Percentiles rank a stretch among this genome's conserved stretches.
Conservation (phyloP, 2,113 vertebrate species). For the Chrysochloris asiatica region DNA sequence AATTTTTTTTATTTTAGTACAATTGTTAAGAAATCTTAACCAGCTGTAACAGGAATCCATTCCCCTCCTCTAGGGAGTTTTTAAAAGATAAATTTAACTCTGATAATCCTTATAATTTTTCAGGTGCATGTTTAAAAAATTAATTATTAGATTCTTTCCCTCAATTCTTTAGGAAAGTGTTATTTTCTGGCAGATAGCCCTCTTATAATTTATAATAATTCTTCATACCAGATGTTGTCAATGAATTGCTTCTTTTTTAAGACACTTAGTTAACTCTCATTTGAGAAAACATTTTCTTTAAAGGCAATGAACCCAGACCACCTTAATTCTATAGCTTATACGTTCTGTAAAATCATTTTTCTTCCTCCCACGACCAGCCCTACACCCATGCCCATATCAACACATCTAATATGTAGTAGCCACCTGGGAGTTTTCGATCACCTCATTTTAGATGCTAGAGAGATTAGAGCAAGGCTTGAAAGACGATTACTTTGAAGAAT, state of each 20-base stretch:
- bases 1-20: too few species aligned
- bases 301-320: conserved; percentile 46
- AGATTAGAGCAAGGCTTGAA: conserved; percentile 48
- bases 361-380: not conserved
- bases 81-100: conserved; percentile 57
- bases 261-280: conserved; percentile 35
- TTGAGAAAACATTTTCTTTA: conserved; percentile 59
- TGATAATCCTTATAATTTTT: conserved; percentile 44
- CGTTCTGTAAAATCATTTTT: conserved; percentile 35
- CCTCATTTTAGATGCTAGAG: conserved; percentile 53
- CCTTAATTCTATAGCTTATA: conserved; percentile 59
- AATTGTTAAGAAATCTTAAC: conserved; percentile 44
- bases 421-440: conserved; percentile 59
- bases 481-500: conserved; percentile 65
- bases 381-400: conserved; percentile 19
- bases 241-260: conserved; percentile 49
- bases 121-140: conserved; percentile 36
- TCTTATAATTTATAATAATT: conserved; percentile 54
- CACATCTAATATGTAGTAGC: conserved; percentile 63
- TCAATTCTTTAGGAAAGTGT: not conserved
- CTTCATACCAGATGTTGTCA: conserved; percentile 41
- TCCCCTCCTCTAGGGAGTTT: conserved; percentile 5
- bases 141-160: conserved; percentile 34
- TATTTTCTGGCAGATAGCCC: conserved; percentile 43
- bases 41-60: conserved; percentile 37